phyloP scores from a whole-genome alignment of 1,140 invertebrate species.

The Orius insidiosus region DNA sequence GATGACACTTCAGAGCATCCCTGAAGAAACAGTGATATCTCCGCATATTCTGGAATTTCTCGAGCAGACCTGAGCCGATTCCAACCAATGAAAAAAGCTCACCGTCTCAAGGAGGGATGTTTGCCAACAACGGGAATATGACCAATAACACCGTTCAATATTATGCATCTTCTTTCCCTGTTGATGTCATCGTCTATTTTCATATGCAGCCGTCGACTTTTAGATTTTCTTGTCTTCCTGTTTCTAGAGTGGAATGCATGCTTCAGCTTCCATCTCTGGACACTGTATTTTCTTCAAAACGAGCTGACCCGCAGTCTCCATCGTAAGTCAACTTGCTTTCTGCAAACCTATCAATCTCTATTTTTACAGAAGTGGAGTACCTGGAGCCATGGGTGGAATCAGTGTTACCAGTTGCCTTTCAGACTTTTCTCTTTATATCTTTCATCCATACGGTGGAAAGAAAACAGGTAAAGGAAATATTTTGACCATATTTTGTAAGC shows the following conservation, averaged over 20 bases:
- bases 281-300: slow-evolving; percentile 62
- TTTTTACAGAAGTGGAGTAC: no score
- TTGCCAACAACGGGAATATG: slow-evolving; percentile 20
- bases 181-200: slow-evolving; percentile 97
- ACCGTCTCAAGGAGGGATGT: slow-evolving; percentile 9
- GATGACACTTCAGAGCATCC: slow-evolving; percentile 88
- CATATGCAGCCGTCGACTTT: slow-evolving; percentile 95
- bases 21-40: slow-evolving; percentile 85
- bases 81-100: slow-evolving; percentile 34
- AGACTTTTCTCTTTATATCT: slow-evolving; percentile 94
- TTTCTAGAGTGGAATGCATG: slow-evolving; percentile 90
- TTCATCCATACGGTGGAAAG: slow-evolving; percentile 91
- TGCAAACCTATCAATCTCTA: no score
- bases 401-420: slow-evolving; percentile 85
- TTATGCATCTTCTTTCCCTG: slow-evolving; percentile 87
- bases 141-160: slow-evolving; percentile 32
- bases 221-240: slow-evolving; percentile 85
- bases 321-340: neutral
- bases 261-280: slow-evolving; percentile 88
- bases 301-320: slow-evolving; percentile 38
- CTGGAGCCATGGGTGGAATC: slow-evolving; percentile 61
- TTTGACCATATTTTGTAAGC: slow-evolving; percentile 3
- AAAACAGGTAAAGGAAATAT: slow-evolving; percentile 37
- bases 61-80: slow-evolving; percentile 90
- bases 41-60: slow-evolving; percentile 88